Percentiles rank a stretch among this genome's conserved stretches.
Evolutionary conservation across 2,888 invertebrate species (phyloP).

Genomic region (Oligia fasciuncula): DNA sequence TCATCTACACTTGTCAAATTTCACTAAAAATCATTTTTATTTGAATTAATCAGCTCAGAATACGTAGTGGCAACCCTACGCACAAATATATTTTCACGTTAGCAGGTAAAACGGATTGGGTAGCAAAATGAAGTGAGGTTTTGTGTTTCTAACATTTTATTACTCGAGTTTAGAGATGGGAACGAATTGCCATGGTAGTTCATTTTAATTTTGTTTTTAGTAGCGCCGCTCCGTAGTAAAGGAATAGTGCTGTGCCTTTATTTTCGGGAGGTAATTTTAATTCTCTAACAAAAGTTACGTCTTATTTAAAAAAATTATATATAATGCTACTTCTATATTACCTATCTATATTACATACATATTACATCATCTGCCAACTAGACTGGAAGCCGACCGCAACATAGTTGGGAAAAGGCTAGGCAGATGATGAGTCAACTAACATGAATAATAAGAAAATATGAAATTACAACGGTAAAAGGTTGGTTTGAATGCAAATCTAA

Average conservation of each 20-base stretch:
- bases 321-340: neutral
- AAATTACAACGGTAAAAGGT: no score
- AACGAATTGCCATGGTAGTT: slow-evolving; percentile 43
- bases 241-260: slow-evolving; percentile 34
- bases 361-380: no score
- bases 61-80: slow-evolving; percentile 52
- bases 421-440: no score
- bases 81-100: slow-evolving; percentile 66
- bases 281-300: slow-evolving; percentile 7
- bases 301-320: no score
- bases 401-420: no score
- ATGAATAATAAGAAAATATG: no score
- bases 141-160: slow-evolving; percentile 69
- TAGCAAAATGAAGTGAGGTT: slow-evolving; percentile 67
- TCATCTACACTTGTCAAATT: neutral
- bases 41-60: neutral
- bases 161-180: slow-evolving; percentile 59
- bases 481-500: no score
- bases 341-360: neutral
- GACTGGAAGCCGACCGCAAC: no score
- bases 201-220: slow-evolving; percentile 57
- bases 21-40: neutral
- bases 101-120: slow-evolving; percentile 66
- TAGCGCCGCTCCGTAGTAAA: slow-evolving; percentile 7
- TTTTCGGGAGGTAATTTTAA: slow-evolving; percentile 6